Conservation (phyloP, 2,888 invertebrate genomes). For the Microctonus hyperodae region DNA sequence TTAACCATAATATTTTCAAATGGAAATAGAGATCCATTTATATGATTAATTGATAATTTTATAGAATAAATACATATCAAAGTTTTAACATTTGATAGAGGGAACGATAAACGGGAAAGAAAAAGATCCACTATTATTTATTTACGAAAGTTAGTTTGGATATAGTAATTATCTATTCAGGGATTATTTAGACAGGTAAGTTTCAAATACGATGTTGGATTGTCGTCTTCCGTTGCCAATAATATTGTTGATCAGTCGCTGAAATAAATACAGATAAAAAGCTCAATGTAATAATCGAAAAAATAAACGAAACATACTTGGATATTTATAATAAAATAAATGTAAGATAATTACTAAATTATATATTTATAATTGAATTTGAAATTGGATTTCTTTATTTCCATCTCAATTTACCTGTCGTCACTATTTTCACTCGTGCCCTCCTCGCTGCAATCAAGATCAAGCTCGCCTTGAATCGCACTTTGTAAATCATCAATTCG, state of each 20-base stretch:
- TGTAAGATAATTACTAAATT: too few relatives aligned
- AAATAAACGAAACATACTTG: too few relatives aligned
- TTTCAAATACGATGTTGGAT: background rate
- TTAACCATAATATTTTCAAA: too few relatives aligned
- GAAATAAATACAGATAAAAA: background rate
- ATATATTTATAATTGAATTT: too few relatives aligned
- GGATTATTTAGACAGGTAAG: background rate
- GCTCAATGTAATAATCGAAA: background rate
- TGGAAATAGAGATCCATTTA: too few relatives aligned
- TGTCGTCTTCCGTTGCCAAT: background rate
- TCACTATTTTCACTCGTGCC: conserved; percentile 65
- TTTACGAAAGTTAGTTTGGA: background rate
- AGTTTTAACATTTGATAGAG: too few relatives aligned
- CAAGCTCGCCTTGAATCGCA: conserved; percentile 87
- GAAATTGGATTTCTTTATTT: too few relatives aligned
- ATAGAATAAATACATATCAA: too few relatives aligned
- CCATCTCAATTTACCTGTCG: conserved; percentile 66
- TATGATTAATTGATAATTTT: too few relatives aligned
- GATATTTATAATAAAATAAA: too few relatives aligned
- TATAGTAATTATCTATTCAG: background rate
- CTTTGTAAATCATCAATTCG: conserved; percentile 91
- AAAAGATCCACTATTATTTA: background rate
- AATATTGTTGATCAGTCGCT: background rate
- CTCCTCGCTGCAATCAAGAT: conserved; percentile 70
- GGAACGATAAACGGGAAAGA: too few relatives aligned